A percentile compares a stretch with the other conserved stretches of the same genome.
Conservation (phyloP, 2,797 vertebrate genomes). For the Tachyglossus aculeatus region DNA sequence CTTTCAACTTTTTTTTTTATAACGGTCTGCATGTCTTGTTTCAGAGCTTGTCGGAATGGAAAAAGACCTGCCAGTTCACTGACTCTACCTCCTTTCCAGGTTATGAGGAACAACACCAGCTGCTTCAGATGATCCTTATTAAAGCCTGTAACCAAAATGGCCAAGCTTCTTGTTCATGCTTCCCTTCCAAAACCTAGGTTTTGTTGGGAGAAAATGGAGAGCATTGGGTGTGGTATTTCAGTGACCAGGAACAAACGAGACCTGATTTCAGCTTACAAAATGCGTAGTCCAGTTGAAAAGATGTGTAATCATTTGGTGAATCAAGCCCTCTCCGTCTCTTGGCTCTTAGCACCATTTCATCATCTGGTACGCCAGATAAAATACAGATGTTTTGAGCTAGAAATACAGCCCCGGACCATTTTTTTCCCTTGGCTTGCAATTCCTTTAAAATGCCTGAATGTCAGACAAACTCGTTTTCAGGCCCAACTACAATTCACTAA, state of each 20-base stretch:
- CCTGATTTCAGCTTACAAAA: constrained; percentile 32
- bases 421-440: constrained; percentile 34
- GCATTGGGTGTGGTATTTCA: constrained; percentile 5
- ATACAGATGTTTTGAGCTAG: constrained; percentile 67
- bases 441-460: constrained; percentile 49
- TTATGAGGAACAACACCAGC: constrained; percentile 18
- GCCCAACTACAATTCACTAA: constrained; percentile 41
- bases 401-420: constrained; percentile 38
- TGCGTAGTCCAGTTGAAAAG: constrained; percentile 50
- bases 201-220: neutral
- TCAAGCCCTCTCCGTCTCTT: constrained; percentile 52
- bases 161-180: constrained; percentile 13
- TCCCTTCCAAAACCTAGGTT: neutral
- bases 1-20: neutral
- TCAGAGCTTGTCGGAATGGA: constrained; percentile 10
- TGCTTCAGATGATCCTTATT: neutral
- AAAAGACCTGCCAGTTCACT: neutral
- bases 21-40: constrained; percentile 8
- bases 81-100: constrained; percentile 23
- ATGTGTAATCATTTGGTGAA: constrained; percentile 43
- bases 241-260: constrained; percentile 18
- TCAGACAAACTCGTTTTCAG: constrained; percentile 45
- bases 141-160: neutral
- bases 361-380: constrained; percentile 69
- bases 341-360: constrained; percentile 59